Percentiles rank a stretch among this genome's conserved stretches.
Conservation (phyloP, 2,888 invertebrate species). For the Sabatieria punctata region DNA sequence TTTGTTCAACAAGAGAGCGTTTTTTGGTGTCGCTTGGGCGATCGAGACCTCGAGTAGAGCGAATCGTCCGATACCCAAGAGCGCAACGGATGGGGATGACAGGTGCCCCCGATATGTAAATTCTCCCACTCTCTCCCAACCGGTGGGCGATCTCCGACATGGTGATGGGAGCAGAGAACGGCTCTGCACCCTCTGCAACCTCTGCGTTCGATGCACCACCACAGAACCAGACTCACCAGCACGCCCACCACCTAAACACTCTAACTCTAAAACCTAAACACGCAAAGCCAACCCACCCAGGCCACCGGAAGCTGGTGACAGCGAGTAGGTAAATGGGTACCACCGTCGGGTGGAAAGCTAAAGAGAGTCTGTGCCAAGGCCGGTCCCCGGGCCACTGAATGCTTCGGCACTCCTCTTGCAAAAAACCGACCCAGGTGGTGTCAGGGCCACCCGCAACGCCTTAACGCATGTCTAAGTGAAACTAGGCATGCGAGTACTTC, state of each 20-base stretch:
- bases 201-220: constrained; percentile 8
- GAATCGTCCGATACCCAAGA: constrained; percentile 10
- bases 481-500: too few relatives aligned
- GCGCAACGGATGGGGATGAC: background rate
- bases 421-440: too few relatives aligned
- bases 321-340: too few relatives aligned
- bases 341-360: too few relatives aligned
- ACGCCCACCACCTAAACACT: background rate
- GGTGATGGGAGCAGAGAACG: constrained; percentile 11
- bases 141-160: constrained; percentile 12
- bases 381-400: too few relatives aligned
- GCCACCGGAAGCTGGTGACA: too few relatives aligned
- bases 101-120: background rate
- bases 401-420: too few relatives aligned
- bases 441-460: too few relatives aligned
- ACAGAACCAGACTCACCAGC: constrained; percentile 3
- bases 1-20: constrained; percentile 11
- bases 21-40: constrained; percentile 7
- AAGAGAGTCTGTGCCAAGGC: too few relatives aligned
- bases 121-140: constrained; percentile 7
- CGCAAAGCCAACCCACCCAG: too few relatives aligned
- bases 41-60: constrained; percentile 6
- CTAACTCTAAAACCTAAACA: too few relatives aligned
- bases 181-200: background rate
- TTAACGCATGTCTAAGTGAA: too few relatives aligned